Percentiles rank a stretch among this genome's conserved stretches.
phyloP scores from a whole-genome alignment of 2,888 invertebrate genomes.

The Rhagium mordax region DNA sequence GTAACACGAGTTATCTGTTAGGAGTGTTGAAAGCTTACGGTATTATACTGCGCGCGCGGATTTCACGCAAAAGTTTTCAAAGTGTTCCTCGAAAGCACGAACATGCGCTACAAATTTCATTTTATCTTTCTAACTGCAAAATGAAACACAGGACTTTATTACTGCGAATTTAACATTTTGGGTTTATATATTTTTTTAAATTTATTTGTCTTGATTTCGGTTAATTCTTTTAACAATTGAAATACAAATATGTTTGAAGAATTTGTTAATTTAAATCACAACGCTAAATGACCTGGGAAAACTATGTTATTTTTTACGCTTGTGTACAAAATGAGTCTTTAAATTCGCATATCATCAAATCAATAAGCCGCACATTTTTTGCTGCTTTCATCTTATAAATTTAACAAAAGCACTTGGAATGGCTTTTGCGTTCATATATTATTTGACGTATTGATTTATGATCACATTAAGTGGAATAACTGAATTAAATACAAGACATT shows the following conservation, averaged over 20 bases:
- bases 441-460: background rate
- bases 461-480: background rate
- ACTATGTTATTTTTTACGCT: background rate
- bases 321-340: background rate
- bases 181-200: slow-evolving; percentile 26
- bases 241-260: background rate
- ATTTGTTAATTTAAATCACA: background rate
- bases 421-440: background rate
- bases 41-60: slow-evolving; percentile 48
- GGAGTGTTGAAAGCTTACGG: slow-evolving; percentile 32
- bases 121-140: slow-evolving; percentile 25
- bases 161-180: slow-evolving; percentile 31
- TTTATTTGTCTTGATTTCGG: slow-evolving; percentile 1
- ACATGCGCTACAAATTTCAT: slow-evolving; percentile 46
- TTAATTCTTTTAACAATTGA: background rate
- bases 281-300: background rate
- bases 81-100: slow-evolving; percentile 43
- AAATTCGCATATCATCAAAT: background rate
- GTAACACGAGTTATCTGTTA: slow-evolving; percentile 34
- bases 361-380: background rate
- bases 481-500: background rate
- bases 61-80: slow-evolving; percentile 53
- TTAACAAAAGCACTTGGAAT: background rate
- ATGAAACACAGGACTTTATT: slow-evolving; percentile 27
- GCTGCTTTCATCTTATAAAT: background rate